Conservation (phyloP, 2,113 vertebrate species). For the Istiophorus platypterus region DNA sequence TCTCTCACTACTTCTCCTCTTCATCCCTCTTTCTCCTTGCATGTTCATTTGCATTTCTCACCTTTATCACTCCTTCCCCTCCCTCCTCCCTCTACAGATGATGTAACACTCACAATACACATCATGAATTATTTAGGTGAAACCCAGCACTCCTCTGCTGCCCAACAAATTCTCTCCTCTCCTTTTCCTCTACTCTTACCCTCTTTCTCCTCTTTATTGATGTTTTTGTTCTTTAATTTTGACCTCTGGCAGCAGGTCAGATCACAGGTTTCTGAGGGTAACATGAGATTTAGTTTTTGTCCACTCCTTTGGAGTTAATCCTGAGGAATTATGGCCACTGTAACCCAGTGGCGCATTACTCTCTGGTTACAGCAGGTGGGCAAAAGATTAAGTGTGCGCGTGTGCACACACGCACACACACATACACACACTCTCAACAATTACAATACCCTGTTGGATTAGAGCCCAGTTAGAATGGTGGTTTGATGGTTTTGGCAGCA, state of each 20-base stretch:
- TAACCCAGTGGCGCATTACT: conserved; percentile 20
- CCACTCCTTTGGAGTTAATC: conserved; percentile 41
- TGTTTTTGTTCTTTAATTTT: conserved; percentile 53
- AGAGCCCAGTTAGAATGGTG: conserved; percentile 9
- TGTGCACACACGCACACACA: neutral
- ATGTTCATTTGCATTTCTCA: conserved; percentile 26
- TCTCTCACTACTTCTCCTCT: neutral
- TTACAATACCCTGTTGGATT: conserved; percentile 40
- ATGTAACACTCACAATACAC: conserved; percentile 72
- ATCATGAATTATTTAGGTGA: conserved; percentile 80
- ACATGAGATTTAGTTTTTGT: conserved; percentile 46
- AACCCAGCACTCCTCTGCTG: conserved; percentile 51
- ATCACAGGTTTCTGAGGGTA: conserved; percentile 51
- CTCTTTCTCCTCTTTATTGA: conserved; percentile 53
- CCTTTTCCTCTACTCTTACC: conserved; percentile 45
- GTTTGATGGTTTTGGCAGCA: conserved; percentile 40
- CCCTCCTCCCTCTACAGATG: conserved; percentile 19
- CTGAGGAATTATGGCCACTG: conserved; percentile 23
- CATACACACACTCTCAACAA: conserved; percentile 4
- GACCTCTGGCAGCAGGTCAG: conserved; percentile 57
- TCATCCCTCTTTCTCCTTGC: conserved; percentile 13
- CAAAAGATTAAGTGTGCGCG: conserved; percentile 30
- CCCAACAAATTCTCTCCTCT: conserved; percentile 59
- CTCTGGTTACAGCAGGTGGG: conserved; percentile 49
- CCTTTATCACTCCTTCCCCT: neutral